These are phyloP conservation scores for Ascaphus truei DNA, from an alignment of 2,113 vertebrate genomes.

Conservation along the genomic window DNA sequence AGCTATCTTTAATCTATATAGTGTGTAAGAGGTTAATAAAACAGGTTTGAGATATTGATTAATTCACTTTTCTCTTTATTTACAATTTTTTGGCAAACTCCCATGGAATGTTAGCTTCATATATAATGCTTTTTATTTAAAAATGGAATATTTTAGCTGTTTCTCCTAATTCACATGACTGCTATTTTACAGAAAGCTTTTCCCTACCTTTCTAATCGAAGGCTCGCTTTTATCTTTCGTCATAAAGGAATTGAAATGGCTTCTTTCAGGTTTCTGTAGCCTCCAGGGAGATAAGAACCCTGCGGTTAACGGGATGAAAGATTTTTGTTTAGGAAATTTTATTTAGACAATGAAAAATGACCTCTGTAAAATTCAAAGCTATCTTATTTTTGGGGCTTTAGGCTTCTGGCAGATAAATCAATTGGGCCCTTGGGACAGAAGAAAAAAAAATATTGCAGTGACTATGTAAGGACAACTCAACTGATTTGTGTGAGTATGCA, in stretches of 20 bases:
- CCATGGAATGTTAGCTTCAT: neutral
- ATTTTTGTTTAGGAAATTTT: constrained; percentile 87
- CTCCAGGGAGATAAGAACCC: constrained; percentile 81
- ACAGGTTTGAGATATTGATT: neutral
- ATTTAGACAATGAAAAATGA: constrained; percentile 88
- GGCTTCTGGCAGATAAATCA: constrained; percentile 85
- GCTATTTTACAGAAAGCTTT: constrained; percentile 78
- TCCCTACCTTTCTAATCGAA: constrained; percentile 78
- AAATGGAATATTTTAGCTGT: constrained; percentile 49
- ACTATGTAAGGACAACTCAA: constrained; percentile 71
- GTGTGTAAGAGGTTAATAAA: neutral
- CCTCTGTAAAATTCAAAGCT: constrained; percentile 85
- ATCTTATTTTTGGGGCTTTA: constrained; percentile 83
- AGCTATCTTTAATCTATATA: no score
- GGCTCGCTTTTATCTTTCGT: constrained; percentile 82
- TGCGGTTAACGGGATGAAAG: constrained; percentile 84
- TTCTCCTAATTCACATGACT: constrained; percentile 73
- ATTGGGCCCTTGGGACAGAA: constrained; percentile 78
- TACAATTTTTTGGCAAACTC: neutral
- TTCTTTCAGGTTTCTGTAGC: constrained; percentile 78
- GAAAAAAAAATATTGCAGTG: constrained; percentile 79
- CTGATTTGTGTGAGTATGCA: constrained; percentile 72
- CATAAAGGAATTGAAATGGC: constrained; percentile 83
- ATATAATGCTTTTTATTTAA: neutral
- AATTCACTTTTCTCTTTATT: neutral